Base-by-base conservation (phyloP, 2,797 vertebrate genomes). In the Enteromius anoplus region DNA sequence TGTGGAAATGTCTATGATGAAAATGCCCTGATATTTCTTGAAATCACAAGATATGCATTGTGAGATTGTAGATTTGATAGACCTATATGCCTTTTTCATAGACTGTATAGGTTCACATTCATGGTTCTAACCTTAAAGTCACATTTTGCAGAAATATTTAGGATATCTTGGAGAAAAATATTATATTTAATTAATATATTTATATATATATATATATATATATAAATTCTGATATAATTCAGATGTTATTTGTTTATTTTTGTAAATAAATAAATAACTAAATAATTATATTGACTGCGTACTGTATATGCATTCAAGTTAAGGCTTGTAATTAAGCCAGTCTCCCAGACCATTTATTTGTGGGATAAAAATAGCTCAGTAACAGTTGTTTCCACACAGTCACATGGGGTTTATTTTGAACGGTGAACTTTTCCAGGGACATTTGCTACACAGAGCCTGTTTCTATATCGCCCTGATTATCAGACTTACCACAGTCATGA, bases 341-440 rank as follows among this genome's bases (percentile, higher is more conserved):
- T 58, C n/a, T 58, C 26, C 23, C 34, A 62, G 23, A 29, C 12
- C 26, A 45, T 34, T 83, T 49, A 71, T 47, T 7, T 34, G 42
- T 62, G 51, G 34, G 76, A 49, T 26, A 49, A 77, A 85, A 85
- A 85, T 81, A 81, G 45, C 62, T 47, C 34, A 19, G 64, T 60
- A 72, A 60, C 51, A 26, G 51, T 60, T 45, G 65, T 66, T 76
- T 75, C 32, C 23, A 45, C 29, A 51, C n/a, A 77, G 78, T 81
- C 64, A 85, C 42, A 42, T 47, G 47, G 23, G 23, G 69, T 64
- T 29, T 68, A 19, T 75, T 71, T 49, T 68, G 53, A 75, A 53
- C 76, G 62, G 64, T 53, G 32, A 65, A 76, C 65, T 45, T 62
- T 3, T 49, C 37, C n/a, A 47, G 47, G 23, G 62, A 8, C 26